A percentile compares a stretch with the other conserved stretches of the same genome.
Conservation (phyloP, 1,140 invertebrate species). For the Pogonomyrmex californicus region DNA sequence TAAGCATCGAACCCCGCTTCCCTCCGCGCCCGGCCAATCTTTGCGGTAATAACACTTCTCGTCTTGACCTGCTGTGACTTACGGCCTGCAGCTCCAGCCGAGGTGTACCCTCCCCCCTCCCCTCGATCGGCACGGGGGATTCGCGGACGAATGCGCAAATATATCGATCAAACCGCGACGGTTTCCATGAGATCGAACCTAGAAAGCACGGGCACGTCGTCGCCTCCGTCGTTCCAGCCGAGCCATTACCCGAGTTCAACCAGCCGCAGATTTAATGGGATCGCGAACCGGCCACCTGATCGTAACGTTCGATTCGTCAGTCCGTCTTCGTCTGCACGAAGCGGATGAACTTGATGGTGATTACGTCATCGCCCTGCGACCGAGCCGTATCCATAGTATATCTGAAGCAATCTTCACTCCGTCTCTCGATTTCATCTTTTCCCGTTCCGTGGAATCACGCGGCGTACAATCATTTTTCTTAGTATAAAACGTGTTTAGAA, state of each 20-base stretch:
- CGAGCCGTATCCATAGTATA: slow-evolving; percentile 57
- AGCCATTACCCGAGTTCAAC: slow-evolving; percentile 61
- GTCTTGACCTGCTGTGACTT: slow-evolving; percentile 55
- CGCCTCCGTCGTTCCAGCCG: slow-evolving; percentile 40
- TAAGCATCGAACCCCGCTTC: slow-evolving; percentile 39
- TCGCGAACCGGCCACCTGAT: slow-evolving; percentile 62
- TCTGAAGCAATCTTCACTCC: slow-evolving; percentile 49
- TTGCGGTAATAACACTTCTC: slow-evolving; percentile 55
- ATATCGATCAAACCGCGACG: slow-evolving; percentile 66
- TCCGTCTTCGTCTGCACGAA: slow-evolving; percentile 69
- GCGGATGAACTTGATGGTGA: slow-evolving; percentile 71
- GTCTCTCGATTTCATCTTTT: slow-evolving; percentile 36
- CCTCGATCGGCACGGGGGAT: background rate
- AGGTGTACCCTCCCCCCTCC: background rate
- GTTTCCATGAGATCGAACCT: slow-evolving; percentile 14
- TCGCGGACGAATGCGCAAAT: slow-evolving; percentile 43
- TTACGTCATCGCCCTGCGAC: slow-evolving; percentile 75
- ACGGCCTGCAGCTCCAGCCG: background rate
- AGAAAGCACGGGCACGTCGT: slow-evolving; percentile 45
- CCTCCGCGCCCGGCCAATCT: background rate
- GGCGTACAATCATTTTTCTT: background rate
- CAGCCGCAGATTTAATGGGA: slow-evolving; percentile 72
- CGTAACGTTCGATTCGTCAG: slow-evolving; percentile 62
- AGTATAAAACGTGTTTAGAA: background rate
- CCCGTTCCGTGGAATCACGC: background rate